Evolutionary conservation across 2,113 vertebrate species (phyloP), one percentile per base, ranked within the genome.

Genomic region (Eubucco bourcierii): DNA sequence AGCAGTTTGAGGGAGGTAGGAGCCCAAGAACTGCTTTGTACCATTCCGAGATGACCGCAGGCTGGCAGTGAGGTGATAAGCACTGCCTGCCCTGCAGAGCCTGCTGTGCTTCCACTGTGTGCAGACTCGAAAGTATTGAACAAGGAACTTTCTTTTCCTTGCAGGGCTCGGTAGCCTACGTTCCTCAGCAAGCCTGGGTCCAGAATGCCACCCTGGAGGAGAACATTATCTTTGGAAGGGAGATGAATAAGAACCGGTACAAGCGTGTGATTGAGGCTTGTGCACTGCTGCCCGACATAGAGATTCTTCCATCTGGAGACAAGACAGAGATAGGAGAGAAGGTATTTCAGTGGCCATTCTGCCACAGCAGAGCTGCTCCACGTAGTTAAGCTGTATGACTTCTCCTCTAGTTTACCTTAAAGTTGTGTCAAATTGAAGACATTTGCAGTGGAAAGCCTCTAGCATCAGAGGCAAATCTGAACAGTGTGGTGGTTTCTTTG

Each of bases 101-200:
- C 63, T 76, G 52, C 84, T 70, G 55, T 59, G 80, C 52, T 47
- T 66, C 71, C 66, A 67, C 71, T 39, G 15, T 70, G 20, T 66
- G 53, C 60, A 80, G 37, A 25, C 33, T 75, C 61, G 71, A 5
- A 88, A 71, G 25, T 82, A 53, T 46, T 72, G 46, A 83, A 67
- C 46, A 72, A 64, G 58, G 58, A 60, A 37, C 73, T 83, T 25
- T 6, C 16, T 70, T 84, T 86, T 76, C n/a, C 33, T 85, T 91
- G 8, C 87, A 99, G 99, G 99, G 98, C 50, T 98, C 98, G 0
- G 97, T 99, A 91, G 99, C 99, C 63, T 99, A 99, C 0, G 98
- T 99, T 67, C 98, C 99, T 21, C 99, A 99, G 97, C 99, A 99
- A 97, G 98, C 99, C 31, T 99, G 99, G 99, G 99, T 99, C 94